Evolutionary conservation across 2,113 vertebrate genomes (phyloP).

Genomic region (Oplegnathus fasciatus): DNA sequence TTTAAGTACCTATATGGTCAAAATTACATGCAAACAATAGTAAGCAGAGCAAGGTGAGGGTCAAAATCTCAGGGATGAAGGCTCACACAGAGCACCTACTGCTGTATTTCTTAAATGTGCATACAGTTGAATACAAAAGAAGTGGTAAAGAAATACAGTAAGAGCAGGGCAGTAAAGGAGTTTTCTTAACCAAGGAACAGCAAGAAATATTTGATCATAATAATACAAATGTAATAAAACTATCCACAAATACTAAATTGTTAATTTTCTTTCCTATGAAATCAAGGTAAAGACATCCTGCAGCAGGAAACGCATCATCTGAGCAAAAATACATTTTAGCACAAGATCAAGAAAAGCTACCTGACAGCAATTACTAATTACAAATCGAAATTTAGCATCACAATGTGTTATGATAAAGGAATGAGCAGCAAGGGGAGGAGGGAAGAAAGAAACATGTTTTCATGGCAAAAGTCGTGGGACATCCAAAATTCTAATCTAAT

Average conservation of each 20-base stretch:
- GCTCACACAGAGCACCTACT: background rate
- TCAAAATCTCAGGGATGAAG: background rate
- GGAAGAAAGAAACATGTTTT: background rate
- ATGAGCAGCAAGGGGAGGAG: no score
- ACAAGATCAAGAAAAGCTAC: background rate
- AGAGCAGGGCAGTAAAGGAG: background rate
- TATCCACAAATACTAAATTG: background rate
- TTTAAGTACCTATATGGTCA: slow-evolving; percentile 43
- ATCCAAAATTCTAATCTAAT: background rate
- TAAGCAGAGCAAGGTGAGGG: background rate
- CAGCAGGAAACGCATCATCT: background rate
- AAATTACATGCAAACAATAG: slow-evolving; percentile 49
- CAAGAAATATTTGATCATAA: background rate
- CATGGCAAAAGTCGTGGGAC: background rate
- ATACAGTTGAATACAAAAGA: background rate
- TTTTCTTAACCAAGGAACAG: background rate
- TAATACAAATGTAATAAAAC: background rate
- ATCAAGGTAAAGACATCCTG: background rate
- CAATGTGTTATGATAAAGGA: no score
- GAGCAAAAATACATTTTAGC: background rate
- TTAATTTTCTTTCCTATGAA: background rate
- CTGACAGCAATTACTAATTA: background rate
- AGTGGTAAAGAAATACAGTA: background rate
- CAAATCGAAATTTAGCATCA: no score
- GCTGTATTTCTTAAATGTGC: background rate